A percentile compares a stretch with the other conserved stretches of the same genome.
phyloP scores from a whole-genome alignment of 2,113 vertebrate species.

The Lasiurus borealis region DNA sequence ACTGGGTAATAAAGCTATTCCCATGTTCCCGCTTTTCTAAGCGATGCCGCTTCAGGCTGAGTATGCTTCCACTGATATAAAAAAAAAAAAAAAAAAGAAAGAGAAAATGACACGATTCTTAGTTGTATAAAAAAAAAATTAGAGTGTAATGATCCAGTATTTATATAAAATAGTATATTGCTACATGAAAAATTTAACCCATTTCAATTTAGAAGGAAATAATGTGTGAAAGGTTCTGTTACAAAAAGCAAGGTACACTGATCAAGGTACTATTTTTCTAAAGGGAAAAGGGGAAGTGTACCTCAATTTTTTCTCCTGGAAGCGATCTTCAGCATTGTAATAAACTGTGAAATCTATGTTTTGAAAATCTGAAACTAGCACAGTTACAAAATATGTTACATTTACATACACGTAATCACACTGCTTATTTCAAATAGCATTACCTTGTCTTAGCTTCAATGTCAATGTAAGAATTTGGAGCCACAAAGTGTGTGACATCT shows the following conservation, averaged over 20 bases:
- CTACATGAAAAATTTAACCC: background rate
- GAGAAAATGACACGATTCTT: constrained; percentile 5
- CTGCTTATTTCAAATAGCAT: background rate
- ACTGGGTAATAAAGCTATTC: background rate
- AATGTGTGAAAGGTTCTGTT: background rate
- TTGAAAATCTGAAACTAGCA: background rate
- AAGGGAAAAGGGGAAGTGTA: background rate
- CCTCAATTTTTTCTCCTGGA: background rate
- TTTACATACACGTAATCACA: background rate
- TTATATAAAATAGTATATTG: background rate
- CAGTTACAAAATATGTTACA: background rate
- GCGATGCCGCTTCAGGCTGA: constrained; percentile 33
- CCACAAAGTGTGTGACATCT: constrained; percentile 96
- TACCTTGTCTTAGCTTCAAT: constrained; percentile 93
- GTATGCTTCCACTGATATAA: background rate
- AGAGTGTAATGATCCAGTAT: constrained; percentile 21
- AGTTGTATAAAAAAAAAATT: constrained; percentile 27
- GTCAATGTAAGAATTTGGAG: constrained; percentile 91
- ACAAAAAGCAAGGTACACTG: background rate
- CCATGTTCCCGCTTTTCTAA: constrained; percentile 13
- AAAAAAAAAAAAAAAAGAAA: background rate
- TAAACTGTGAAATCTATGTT: background rate
- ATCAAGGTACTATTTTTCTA: constrained; percentile 25
- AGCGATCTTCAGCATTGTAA: background rate
- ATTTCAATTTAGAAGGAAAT: background rate